These are phyloP conservation scores for Acropora yongei DNA, from an alignment of 64 coral and sea anemone species.

Conservation along the genomic window DNA sequence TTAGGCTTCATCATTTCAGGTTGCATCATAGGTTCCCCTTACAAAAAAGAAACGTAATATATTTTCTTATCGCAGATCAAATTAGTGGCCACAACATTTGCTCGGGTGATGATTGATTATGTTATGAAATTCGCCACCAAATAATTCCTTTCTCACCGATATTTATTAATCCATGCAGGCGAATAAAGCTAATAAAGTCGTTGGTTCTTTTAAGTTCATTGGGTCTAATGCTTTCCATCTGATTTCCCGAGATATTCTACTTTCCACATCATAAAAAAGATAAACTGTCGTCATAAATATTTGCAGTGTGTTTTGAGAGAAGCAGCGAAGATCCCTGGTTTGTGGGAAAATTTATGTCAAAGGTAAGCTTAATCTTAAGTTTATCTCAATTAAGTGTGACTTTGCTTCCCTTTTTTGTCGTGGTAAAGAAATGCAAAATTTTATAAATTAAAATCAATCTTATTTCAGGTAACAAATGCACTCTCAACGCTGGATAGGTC, in stretches of 20 bases:
- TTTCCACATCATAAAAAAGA: conserved; percentile 41
- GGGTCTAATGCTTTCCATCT: not conserved
- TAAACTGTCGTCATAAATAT: conserved; percentile 17
- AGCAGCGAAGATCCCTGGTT: conserved; percentile 50
- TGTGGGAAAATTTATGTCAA: conserved; percentile 60
- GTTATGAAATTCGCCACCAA: not conserved
- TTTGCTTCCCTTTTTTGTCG: conserved; percentile 38
- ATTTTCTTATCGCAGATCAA: conserved; percentile 1
- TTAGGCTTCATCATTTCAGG: conserved; percentile 4
- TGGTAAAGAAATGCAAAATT: conserved; percentile 56
- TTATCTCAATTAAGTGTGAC: conserved; percentile 51
- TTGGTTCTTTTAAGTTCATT: conserved; percentile 9
- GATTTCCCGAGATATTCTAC: not conserved
- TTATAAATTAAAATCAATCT: conserved; percentile 52
- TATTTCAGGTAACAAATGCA: conserved; percentile 58
- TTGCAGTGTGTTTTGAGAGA: conserved; percentile 68
- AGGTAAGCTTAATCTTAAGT: conserved; percentile 45
- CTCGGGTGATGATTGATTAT: not conserved
- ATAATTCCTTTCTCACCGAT: not conserved
- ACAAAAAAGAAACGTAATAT: conserved; percentile 7
- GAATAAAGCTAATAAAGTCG: not conserved
- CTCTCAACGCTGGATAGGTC: conserved; percentile 23
- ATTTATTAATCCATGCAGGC: too few species aligned
- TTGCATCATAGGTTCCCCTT: not conserved
- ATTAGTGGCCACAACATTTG: conserved; percentile 6